Base-by-base conservation (phyloP, 2,888 invertebrate species). In the Platycheirus rosarum region DNA sequence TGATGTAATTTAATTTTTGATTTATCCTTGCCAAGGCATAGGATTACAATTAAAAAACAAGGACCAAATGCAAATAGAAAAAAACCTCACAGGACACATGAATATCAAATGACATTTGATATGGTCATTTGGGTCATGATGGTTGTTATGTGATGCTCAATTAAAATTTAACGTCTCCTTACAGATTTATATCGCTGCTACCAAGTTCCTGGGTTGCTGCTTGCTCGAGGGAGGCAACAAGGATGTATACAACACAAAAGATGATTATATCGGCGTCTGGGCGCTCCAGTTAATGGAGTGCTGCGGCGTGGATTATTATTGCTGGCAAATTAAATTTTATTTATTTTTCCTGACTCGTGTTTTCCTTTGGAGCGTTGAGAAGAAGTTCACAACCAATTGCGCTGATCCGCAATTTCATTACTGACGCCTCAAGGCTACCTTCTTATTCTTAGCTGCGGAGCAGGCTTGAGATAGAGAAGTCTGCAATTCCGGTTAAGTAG, bases 101-200 rank as follows among this genome's bases (percentile, higher is more conserved):
- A 82, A 82, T 76, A 82, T 68, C 76, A 76, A 82, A 77, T 82
- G 77, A 57, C 77, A 77, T 77, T 71, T 66, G 77, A 77, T 82
- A 82, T 82, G 82, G 77, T 82, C 82, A 82, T 82, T 82, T 82
- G 68, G 82, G 82, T 82, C 82, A 82, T 82, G 82, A 82, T 82
- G 77, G 82, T 82, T 82, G 82, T 82, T 82, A 82, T 82, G 82
- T 82, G 82, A 82, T 77, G 82, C 82, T 82, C 82, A 82, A 82
- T 82, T 82, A 82, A 82, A 82, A 77, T 68, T 77, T 82, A 82
- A 82, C 82, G 77, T 62, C 44, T 71, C 62, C 66, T 55, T 37
- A 18, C 65, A 82, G 77, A 77, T 73, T 77, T 77, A 73, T 77
- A 69, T 75, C 35, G 40, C 9, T 40, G 16, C 16, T 63, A 62